Conservation (phyloP, 2,113 vertebrate species). For the Callopanchax toddi region DNA sequence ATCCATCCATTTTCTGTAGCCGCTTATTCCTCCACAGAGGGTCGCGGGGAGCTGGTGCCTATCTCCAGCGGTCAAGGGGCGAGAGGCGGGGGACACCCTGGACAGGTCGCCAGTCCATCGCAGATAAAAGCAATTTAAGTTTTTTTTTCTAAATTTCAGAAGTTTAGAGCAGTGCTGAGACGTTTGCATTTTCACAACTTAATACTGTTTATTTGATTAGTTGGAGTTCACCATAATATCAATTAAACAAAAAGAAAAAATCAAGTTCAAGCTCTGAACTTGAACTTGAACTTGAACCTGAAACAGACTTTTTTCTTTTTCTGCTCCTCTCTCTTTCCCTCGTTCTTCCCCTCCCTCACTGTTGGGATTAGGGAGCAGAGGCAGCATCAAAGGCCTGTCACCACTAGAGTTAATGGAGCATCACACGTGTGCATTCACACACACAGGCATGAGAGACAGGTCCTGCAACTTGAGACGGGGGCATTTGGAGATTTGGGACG, state of each 20-base stretch:
- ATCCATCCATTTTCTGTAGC: no score
- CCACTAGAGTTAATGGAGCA: slow-evolving; percentile 75
- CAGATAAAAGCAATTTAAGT: no score
- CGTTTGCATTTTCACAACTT: no score
- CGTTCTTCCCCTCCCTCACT: slow-evolving; percentile 26
- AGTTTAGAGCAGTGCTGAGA: no score
- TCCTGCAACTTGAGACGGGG: slow-evolving; percentile 69
- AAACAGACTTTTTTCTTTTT: slow-evolving; percentile 14
- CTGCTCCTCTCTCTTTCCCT: no score
- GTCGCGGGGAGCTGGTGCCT: no score
- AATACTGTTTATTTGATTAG: no score
- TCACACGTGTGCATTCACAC: slow-evolving; percentile 60
- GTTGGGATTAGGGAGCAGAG: slow-evolving; percentile 66
- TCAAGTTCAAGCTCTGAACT: slow-evolving; percentile 2
- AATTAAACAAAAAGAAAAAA: background rate
- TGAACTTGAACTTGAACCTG: slow-evolving; percentile 39
- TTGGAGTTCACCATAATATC: background rate
- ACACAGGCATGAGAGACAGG: slow-evolving; percentile 55
- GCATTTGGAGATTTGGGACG: slow-evolving; percentile 67
- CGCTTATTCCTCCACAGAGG: no score
- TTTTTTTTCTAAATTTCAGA: no score
- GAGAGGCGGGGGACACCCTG: no score
- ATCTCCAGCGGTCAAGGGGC: no score
- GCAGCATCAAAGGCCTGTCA: slow-evolving; percentile 74
- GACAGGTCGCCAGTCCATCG: no score